phyloP scores from a whole-genome alignment of 2,888 invertebrate species.

The Drosophila formosana region DNA sequence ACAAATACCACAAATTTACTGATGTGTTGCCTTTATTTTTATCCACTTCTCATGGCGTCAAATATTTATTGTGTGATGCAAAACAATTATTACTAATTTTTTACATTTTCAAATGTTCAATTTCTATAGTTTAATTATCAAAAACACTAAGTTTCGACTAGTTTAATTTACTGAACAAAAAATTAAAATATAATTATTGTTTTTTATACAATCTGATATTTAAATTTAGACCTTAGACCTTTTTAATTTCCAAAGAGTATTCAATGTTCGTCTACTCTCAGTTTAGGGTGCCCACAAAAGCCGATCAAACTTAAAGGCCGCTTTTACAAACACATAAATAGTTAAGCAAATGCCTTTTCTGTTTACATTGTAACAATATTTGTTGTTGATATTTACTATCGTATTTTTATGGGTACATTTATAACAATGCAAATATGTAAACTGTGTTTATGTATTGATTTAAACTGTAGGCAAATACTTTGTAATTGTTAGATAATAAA shows the following conservation, averaged over 20 bases:
- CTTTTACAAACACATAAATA: constrained; percentile 7
- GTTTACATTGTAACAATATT: constrained; percentile 43
- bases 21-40: too few species aligned
- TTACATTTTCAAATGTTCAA: too few species aligned
- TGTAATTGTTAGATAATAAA: constrained; percentile 17
- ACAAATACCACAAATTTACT: neutral
- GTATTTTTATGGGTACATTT: constrained; percentile 7
- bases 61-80: too few species aligned
- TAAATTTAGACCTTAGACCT: too few species aligned
- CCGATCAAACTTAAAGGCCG: constrained; percentile 12
- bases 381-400: constrained; percentile 34
- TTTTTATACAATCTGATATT: too few species aligned
- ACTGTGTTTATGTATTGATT: constrained; percentile 15
- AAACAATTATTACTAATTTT: too few species aligned
- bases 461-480: constrained; percentile 8
- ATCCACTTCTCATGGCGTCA: too few species aligned
- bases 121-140: too few species aligned
- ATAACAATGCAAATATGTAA: constrained; percentile 14
- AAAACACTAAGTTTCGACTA: too few species aligned
- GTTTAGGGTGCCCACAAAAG: neutral
- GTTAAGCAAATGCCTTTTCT: constrained; percentile 22
- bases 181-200: too few species aligned
- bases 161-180: too few species aligned
- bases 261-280: neutral
- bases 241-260: neutral